These are phyloP conservation scores for Drosophila ogumai DNA, from an alignment of 1,140 invertebrate genomes.

Conservation along the genomic window DNA sequence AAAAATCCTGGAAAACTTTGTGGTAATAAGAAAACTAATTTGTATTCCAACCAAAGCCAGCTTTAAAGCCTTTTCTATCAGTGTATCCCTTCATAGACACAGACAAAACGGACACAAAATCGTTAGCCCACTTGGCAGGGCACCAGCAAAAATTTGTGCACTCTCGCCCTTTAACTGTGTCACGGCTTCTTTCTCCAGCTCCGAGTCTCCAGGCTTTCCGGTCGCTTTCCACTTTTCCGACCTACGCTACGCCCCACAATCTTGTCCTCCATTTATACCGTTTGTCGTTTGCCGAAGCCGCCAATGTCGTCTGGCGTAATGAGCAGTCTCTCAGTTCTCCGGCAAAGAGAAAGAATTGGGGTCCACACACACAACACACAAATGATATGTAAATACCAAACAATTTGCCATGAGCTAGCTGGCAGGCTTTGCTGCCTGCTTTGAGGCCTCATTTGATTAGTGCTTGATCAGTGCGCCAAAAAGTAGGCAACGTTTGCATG, in stretches of 20 bases:
- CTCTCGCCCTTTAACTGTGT: slow-evolving; percentile 61
- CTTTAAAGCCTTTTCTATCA: not conserved
- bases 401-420: slow-evolving; percentile 62
- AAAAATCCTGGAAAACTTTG: not conserved
- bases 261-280: slow-evolving; percentile 15
- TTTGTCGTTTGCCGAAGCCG: not conserved
- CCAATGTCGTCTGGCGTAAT: slow-evolving; percentile 46
- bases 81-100: slow-evolving; percentile 30
- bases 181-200: slow-evolving; percentile 43
- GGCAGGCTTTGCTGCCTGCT: slow-evolving; percentile 8
- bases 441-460: slow-evolving; percentile 66
- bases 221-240: slow-evolving; percentile 1
- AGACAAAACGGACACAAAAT: slow-evolving; percentile 64
- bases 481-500: slow-evolving; percentile 38
- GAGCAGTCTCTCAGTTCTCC: slow-evolving; percentile 26
- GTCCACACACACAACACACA: slow-evolving; percentile 66
- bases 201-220: slow-evolving; percentile 4
- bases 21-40: not conserved
- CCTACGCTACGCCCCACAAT: slow-evolving; percentile 12
- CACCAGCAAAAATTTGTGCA: slow-evolving; percentile 69
- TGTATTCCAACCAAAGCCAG: not conserved
- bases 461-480: slow-evolving; percentile 72
- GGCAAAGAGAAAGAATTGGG: slow-evolving; percentile 19
- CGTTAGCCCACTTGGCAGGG: slow-evolving; percentile 79
- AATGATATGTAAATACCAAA: slow-evolving; percentile 81